Percentiles rank a stretch among this genome's conserved stretches.
Conservation (phyloP, 2,113 vertebrate species). For the Myiagra hebetior region DNA sequence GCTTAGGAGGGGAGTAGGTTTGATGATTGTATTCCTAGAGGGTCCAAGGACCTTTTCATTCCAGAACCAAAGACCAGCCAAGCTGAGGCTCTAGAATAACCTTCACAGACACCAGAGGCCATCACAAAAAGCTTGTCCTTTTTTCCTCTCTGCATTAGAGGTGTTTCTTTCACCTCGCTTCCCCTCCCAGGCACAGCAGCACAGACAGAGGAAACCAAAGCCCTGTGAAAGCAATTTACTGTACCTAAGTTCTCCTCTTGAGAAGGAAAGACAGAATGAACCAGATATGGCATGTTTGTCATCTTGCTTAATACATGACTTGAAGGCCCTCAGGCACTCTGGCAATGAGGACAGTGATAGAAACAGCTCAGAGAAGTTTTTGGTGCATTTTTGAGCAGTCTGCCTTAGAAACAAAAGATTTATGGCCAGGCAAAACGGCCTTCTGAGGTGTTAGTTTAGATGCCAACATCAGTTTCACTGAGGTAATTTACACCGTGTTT, state of each 20-base stretch:
- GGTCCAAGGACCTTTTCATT: not conserved
- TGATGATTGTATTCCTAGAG: not conserved
- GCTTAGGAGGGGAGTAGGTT: not conserved
- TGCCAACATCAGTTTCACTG: accelerated
- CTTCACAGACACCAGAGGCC: not conserved
- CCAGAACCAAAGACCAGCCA: not conserved
- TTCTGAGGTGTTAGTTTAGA: not conserved
- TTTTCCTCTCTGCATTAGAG: not conserved
- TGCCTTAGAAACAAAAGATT: not conserved
- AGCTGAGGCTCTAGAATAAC: not conserved
- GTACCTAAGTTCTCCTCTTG: not conserved
- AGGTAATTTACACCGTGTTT: not conserved
- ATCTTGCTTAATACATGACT: not conserved
- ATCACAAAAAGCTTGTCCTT: not conserved
- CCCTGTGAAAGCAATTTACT: not conserved
- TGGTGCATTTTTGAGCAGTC: not conserved
- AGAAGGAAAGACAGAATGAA: not conserved
- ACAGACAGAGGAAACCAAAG: not conserved
- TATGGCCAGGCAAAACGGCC: not conserved
- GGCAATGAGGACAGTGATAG: not conserved
- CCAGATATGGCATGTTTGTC: not conserved
- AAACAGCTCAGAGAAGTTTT: not conserved
- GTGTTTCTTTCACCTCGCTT: not conserved
- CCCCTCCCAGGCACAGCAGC: not conserved
- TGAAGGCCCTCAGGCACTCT: not conserved